Percentiles rank a stretch among this genome's conserved stretches.
Conservation (phyloP, 2,113 vertebrate species). For the Burhinus oedicnemus region DNA sequence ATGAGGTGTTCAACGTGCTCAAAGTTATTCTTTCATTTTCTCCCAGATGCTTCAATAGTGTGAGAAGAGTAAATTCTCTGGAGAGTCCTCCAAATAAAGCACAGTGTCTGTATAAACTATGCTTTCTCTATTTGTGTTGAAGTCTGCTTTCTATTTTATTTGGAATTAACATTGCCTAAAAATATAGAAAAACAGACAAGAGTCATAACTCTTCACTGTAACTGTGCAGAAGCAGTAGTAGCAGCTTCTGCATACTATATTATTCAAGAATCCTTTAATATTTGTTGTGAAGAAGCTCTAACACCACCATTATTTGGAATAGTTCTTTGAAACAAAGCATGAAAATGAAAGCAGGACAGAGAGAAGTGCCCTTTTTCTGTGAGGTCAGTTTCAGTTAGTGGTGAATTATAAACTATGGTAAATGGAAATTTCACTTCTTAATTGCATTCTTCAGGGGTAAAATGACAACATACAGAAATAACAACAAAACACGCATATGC, state of each 20-base stretch:
- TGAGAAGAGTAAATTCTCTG: neutral
- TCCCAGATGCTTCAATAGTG: neutral
- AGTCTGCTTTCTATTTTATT: neutral
- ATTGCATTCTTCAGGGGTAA: neutral
- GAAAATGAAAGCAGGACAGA: neutral
- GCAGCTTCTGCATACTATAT: neutral
- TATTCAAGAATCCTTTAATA: neutral
- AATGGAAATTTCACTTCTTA: neutral
- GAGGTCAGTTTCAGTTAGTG: neutral
- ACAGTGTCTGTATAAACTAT: neutral
- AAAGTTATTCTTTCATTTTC: neutral
- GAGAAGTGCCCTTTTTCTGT: neutral
- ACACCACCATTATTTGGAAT: neutral
- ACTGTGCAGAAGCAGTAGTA: neutral
- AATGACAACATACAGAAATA: neutral
- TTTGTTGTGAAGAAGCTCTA: neutral
- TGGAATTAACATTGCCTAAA: neutral
- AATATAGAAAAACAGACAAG: neutral
- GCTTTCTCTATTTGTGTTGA: neutral
- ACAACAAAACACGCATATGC: neutral
- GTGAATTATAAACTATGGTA: neutral
- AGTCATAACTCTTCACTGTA: neutral
- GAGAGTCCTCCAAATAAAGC: neutral
- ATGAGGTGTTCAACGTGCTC: neutral
- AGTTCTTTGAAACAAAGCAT: neutral